phyloP scores from a whole-genome alignment of 2,113 vertebrate genomes.

The Petroica traversi region DNA sequence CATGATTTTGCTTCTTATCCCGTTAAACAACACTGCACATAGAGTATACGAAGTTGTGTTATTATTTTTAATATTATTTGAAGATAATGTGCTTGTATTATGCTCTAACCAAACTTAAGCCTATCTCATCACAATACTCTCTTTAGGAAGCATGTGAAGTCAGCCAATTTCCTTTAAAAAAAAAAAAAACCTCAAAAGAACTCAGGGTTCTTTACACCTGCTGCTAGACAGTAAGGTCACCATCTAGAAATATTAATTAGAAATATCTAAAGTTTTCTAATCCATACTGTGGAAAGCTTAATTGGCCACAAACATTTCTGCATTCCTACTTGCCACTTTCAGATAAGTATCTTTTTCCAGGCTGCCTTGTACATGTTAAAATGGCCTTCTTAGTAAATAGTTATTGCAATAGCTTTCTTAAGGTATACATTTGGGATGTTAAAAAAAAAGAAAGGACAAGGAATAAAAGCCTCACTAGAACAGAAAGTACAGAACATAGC shows the following conservation, averaged over 20 bases:
- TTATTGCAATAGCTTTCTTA: background rate
- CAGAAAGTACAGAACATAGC: background rate
- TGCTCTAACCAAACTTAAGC: background rate
- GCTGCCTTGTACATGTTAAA: background rate
- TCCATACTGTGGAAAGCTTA: background rate
- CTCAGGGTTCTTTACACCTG: background rate
- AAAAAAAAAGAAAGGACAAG: background rate
- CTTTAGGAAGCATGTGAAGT: background rate
- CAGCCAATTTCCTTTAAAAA: background rate
- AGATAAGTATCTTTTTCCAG: background rate
- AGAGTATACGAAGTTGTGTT: background rate
- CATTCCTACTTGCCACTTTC: background rate
- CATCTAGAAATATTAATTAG: background rate
- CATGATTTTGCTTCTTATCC: background rate
- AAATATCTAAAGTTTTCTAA: background rate
- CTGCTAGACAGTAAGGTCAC: background rate
- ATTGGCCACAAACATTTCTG: background rate
- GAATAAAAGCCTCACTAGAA: background rate
- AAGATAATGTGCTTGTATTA: background rate
- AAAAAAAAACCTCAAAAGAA: background rate
- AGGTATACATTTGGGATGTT: background rate
- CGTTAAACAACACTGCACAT: background rate
- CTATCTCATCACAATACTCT: background rate
- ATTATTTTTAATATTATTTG: background rate
- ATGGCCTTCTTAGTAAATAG: background rate